phyloP scores from a whole-genome alignment of 1,140 invertebrate species.

The Cyphomyrmex costatus region DNA sequence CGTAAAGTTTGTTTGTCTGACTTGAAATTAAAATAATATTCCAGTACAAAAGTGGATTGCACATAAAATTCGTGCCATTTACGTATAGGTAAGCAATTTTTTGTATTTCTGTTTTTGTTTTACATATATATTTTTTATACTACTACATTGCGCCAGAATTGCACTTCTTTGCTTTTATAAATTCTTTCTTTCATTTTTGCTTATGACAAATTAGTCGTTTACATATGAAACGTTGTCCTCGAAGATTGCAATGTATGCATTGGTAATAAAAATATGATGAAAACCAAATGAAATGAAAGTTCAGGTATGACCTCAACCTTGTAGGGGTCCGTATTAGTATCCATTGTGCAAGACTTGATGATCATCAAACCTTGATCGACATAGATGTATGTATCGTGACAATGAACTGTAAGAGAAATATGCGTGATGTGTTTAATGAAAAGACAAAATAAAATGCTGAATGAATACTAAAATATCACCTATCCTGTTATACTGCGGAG shows the following conservation, averaged over 20 bases:
- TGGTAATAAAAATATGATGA: not conserved
- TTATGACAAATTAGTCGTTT: not conserved
- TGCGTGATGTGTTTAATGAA: conserved; percentile 42
- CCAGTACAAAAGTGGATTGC: not conserved
- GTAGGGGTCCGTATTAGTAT: not conserved
- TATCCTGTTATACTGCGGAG: not conserved
- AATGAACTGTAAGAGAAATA: conserved; percentile 29
- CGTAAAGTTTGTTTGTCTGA: not conserved
- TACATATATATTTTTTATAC: not conserved
- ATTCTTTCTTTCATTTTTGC: not conserved
- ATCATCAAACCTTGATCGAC: conserved; percentile 21
- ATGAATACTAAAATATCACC: not conserved
- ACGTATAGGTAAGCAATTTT: not conserved
- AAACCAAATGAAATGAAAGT: not conserved
- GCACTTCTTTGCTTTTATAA: not conserved
- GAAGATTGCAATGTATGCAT: not conserved
- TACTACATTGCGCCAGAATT: not conserved
- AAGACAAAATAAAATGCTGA: not conserved
- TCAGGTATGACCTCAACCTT: conserved; percentile 11
- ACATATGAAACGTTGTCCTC: not conserved
- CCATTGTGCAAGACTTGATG: not conserved
- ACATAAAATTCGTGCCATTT: not conserved
- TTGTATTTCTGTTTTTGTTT: not conserved
- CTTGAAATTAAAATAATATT: not conserved
- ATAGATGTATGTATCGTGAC: conserved; percentile 3